Conservation (phyloP, 2,797 vertebrate species). For the Clarias platycephalus region DNA sequence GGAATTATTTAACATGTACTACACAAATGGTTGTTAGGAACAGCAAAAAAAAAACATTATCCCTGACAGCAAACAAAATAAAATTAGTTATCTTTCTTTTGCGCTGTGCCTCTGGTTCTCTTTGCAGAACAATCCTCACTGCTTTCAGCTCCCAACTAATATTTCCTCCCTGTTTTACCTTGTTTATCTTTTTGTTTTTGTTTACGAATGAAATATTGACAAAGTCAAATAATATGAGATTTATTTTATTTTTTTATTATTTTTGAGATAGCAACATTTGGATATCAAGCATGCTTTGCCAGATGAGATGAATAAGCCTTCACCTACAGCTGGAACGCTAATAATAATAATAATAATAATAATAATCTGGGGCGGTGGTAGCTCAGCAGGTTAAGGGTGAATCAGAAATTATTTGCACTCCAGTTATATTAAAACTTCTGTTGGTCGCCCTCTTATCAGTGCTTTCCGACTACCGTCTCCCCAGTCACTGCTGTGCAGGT, state of each 20-base stretch:
- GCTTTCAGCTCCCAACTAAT: not conserved
- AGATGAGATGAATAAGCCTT: not conserved
- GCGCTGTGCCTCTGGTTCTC: not conserved
- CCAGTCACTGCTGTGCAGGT: too few species aligned
- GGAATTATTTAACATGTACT: not conserved
- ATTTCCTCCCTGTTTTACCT: not conserved
- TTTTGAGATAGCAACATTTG: not conserved
- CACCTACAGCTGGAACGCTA: not conserved
- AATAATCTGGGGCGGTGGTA: not conserved
- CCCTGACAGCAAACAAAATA: not conserved
- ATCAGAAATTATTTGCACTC: too few species aligned
- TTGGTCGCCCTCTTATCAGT: too few species aligned
- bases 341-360: not conserved
- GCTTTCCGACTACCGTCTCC: too few species aligned
- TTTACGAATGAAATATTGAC: not conserved
- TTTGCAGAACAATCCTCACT: constrained; percentile 2
- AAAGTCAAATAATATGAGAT: not conserved
- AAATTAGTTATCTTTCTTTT: not conserved
- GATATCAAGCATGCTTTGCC: not conserved
- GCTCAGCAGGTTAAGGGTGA: too few species aligned
- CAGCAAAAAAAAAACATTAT: not conserved
- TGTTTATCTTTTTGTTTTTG: not conserved
- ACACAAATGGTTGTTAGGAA: not conserved
- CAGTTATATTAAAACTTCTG: too few species aligned
- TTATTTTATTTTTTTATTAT: not conserved